Percentiles rank a stretch among this genome's conserved stretches.
Conservation (phyloP, 2,888 invertebrate species). For the Oxystoma pomonae region DNA sequence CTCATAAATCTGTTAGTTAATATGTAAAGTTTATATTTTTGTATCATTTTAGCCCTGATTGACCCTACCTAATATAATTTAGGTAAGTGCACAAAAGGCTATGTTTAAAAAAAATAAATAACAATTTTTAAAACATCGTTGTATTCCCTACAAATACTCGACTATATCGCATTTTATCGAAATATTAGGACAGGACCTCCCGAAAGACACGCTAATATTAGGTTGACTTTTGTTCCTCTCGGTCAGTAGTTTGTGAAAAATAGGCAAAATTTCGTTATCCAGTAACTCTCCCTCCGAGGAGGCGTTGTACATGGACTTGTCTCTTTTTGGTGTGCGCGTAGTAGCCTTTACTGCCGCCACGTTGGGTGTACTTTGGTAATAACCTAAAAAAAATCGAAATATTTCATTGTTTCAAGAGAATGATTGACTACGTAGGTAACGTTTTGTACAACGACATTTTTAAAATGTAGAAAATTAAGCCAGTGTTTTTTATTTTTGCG, state of each 20-base stretch:
- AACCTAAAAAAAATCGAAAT: conserved; percentile 44
- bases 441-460: too few relatives aligned
- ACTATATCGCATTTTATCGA: conserved; percentile 95
- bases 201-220: conserved; percentile 65
- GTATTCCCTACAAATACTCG: conserved; percentile 85
- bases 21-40: too few relatives aligned
- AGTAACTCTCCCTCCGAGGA: conserved; percentile 81
- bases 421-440: too few relatives aligned
- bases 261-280: conserved; percentile 78
- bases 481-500: too few relatives aligned
- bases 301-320: conserved; percentile 59
- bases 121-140: too few relatives aligned
- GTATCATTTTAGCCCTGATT: too few relatives aligned
- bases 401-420: too few relatives aligned
- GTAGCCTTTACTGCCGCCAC: conserved; percentile 45
- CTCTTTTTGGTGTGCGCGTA: conserved; percentile 34
- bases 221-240: conserved; percentile 70
- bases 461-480: too few relatives aligned
- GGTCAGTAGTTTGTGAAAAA: conserved; percentile 86
- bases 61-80: too few relatives aligned
- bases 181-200: conserved; percentile 89
- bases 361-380: conserved; percentile 60
- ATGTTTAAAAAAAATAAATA: too few relatives aligned
- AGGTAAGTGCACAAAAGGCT: too few relatives aligned
- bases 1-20: too few relatives aligned